These are phyloP conservation scores for Xestia ashworthii DNA, from an alignment of 2,888 invertebrate species.

Conservation along the genomic window DNA sequence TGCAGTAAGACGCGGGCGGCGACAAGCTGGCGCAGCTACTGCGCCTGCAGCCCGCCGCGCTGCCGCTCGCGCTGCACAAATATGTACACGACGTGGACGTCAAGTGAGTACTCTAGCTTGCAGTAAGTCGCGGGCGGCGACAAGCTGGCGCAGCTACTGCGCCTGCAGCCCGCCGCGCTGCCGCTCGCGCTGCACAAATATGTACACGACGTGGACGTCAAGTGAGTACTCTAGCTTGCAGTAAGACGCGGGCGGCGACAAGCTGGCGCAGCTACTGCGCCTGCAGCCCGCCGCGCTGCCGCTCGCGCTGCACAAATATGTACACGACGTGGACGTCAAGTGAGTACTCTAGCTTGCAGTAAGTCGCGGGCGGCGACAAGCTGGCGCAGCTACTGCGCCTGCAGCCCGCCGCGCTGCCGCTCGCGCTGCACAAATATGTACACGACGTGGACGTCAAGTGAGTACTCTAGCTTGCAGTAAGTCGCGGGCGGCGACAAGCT, in stretches of 20 bases:
- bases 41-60: slow-evolving; percentile 92
- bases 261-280: slow-evolving; percentile 83
- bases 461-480: slow-evolving; percentile 39
- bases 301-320: slow-evolving; percentile 91
- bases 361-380: slow-evolving; percentile 92
- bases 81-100: slow-evolving; percentile 86
- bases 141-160: slow-evolving; percentile 84
- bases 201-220: slow-evolving; percentile 87
- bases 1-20: slow-evolving; percentile 89
- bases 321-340: slow-evolving; percentile 88
- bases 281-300: slow-evolving; percentile 94
- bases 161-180: slow-evolving; percentile 93
- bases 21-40: slow-evolving; percentile 89
- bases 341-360: slow-evolving; percentile 61
- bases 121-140: slow-evolving; percentile 91
- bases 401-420: slow-evolving; percentile 94
- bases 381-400: slow-evolving; percentile 82
- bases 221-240: slow-evolving; percentile 72
- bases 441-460: slow-evolving; percentile 88
- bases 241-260: slow-evolving; percentile 92
- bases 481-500: slow-evolving; percentile 92
- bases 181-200: slow-evolving; percentile 93
- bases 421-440: slow-evolving; percentile 91
- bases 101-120: slow-evolving; percentile 75
- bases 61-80: slow-evolving; percentile 94